These are phyloP conservation scores for Heloderma charlesbogerti DNA, from an alignment of 2,113 vertebrate species.

Conservation along the genomic window DNA sequence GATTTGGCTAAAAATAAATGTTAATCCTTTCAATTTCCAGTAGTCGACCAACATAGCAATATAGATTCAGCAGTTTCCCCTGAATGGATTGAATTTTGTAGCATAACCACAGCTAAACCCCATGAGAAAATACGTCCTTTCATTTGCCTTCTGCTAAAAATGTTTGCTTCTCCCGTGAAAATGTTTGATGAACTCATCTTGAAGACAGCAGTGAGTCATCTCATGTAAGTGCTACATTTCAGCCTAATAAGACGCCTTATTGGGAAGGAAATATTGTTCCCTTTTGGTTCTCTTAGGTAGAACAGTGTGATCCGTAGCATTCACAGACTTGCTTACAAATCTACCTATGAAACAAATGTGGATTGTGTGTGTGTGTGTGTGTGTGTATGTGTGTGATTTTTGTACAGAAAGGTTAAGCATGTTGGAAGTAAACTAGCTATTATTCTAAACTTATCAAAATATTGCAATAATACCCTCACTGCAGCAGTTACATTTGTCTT, in stretches of 20 bases:
- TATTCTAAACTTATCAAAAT: neutral
- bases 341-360: neutral
- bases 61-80: neutral
- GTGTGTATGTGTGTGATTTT: neutral
- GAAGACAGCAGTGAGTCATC: neutral
- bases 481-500: neutral
- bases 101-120: constrained; percentile 7
- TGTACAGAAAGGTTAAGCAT: neutral
- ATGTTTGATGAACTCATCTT: constrained; percentile 7
- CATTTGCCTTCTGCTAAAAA: constrained; percentile 20
- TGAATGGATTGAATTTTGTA: constrained; percentile 17
- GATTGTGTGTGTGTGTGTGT: neutral
- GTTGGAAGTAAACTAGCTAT: neutral
- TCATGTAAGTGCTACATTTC: neutral
- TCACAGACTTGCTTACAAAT: neutral
- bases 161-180: neutral
- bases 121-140: constrained; percentile 7
- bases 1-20: neutral
- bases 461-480: neutral
- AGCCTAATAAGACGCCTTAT: neutral
- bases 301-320: neutral
- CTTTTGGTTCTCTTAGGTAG: neutral
- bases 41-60: neutral
- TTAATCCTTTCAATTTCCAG: neutral
- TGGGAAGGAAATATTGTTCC: neutral